Conservation (phyloP, 1,140 invertebrate genomes). For the Pseudomyrmex gracilis region DNA sequence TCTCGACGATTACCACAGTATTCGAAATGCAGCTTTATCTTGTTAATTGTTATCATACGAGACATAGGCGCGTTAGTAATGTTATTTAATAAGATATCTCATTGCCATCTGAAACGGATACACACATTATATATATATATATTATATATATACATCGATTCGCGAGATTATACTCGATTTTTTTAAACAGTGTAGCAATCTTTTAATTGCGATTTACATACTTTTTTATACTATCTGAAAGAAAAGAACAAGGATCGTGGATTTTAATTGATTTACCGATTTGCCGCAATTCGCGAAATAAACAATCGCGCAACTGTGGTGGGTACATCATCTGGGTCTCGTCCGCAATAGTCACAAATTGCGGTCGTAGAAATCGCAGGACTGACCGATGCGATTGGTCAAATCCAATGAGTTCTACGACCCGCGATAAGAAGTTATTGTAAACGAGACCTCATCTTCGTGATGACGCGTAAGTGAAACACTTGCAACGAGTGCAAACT, state of each 20-base stretch:
- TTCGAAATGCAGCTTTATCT: conserved; percentile 85
- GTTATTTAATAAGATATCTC: conserved; percentile 76
- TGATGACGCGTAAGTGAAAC: no score
- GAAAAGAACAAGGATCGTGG: conserved; percentile 22
- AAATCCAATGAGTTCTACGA: no score
- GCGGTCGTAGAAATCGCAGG: no score
- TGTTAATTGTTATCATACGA: conserved; percentile 80
- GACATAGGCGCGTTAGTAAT: conserved; percentile 74
- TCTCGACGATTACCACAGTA: conserved; percentile 83
- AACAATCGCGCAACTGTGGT: conserved; percentile 6
- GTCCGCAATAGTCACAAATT: no score
- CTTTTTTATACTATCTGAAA: conserved; percentile 57
- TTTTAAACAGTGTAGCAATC: conserved; percentile 57
- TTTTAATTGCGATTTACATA: conserved; percentile 36
- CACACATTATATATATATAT: conserved; percentile 41
- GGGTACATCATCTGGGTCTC: not conserved
- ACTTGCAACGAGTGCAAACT: no score
- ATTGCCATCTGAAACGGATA: conserved; percentile 62
- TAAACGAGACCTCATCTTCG: no score
- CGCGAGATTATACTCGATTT: conserved; percentile 53
- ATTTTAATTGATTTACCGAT: conserved; percentile 6
- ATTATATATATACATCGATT: no score
- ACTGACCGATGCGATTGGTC: no score
- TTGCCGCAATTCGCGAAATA: conserved; percentile 20
- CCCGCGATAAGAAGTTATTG: no score